Conservation (phyloP, 1,140 invertebrate species). For the Microvelia longipes region DNA sequence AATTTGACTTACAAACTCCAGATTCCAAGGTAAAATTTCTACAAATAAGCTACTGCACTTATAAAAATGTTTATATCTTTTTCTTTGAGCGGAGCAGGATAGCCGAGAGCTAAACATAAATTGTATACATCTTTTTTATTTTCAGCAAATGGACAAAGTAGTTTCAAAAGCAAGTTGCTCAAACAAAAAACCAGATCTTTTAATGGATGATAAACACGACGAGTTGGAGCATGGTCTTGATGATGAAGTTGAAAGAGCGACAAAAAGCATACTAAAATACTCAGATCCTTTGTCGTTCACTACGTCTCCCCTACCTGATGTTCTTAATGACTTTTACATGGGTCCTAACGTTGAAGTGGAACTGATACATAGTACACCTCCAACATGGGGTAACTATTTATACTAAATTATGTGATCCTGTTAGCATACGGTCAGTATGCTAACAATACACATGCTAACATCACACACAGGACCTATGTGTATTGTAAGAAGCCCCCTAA, state of each 20-base stretch:
- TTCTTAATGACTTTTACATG: background rate
- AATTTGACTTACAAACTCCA: no score
- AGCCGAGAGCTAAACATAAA: no score
- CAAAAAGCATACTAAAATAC: background rate
- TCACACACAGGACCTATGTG: no score
- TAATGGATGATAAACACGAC: background rate
- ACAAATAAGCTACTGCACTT: no score
- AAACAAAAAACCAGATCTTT: background rate
- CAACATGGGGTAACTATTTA: background rate
- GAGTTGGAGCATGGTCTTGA: background rate
- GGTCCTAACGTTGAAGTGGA: background rate
- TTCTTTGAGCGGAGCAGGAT: no score
- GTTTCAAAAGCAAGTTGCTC: background rate
- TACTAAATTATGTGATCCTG: no score
- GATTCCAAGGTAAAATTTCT: no score
- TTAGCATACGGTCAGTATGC: no score
- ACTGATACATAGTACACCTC: background rate
- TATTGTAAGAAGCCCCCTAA: no score
- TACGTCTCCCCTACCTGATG: background rate
- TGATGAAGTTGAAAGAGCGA: background rate
- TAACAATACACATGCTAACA: no score
- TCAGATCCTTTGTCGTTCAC: background rate
- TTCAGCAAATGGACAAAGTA: constrained; percentile 8
- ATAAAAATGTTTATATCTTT: no score
- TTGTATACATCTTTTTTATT: constrained; percentile 1